Base-by-base conservation (phyloP, 2,888 invertebrate genomes). In the Helleia helle region DNA sequence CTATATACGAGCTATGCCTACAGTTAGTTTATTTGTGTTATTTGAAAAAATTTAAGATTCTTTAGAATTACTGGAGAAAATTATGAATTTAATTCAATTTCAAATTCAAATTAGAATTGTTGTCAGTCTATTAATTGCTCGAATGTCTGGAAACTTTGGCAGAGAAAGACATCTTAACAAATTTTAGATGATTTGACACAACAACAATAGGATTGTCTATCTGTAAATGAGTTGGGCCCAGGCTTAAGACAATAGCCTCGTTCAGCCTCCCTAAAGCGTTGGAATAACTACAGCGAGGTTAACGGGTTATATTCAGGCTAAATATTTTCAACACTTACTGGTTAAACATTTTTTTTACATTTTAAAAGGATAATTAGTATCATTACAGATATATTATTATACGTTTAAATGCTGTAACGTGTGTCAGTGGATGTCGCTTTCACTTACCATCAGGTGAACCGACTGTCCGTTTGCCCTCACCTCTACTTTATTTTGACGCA, bases 161-260 rank as follows among this genome's bases (percentile, higher is more conserved):
- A 58, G 56, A 55, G 62, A 67, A 66, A 70, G 69, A 66, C 68
- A 68, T 70, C 64, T 59, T 61, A 65, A 68, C 70, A 67, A 71
- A 72, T 72, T 76, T 66, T 62, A 69, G 61, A 70, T 73, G 36
- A 48, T 51, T 55, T 49, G 51, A 50, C 61, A 65, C 62, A 61
- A 67, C 62, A 65, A 73, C 73, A 73, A 72, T 74, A 65, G 71
- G 68, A 75, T 76, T 76, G 75, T 76, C 71, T 73, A 66, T 73
- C 65, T 72, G 67, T 62, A 73, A 73, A 75, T 72, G 66, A 68
- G 70, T 62, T 65, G 65, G 61, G 65, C 62, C 61, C 56, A 62
- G 64, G 62, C 36, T 58, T 55, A 59, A 67, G 62, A 76, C 74
- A 76, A 75, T 71, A 59, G 65, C 65, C 68, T 75, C 73, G 73